Percentiles rank a stretch among this genome's conserved stretches.
These are phyloP conservation scores for Salpingus planirostris DNA, from an alignment of 2,888 invertebrate genomes.

Conservation along the genomic window DNA sequence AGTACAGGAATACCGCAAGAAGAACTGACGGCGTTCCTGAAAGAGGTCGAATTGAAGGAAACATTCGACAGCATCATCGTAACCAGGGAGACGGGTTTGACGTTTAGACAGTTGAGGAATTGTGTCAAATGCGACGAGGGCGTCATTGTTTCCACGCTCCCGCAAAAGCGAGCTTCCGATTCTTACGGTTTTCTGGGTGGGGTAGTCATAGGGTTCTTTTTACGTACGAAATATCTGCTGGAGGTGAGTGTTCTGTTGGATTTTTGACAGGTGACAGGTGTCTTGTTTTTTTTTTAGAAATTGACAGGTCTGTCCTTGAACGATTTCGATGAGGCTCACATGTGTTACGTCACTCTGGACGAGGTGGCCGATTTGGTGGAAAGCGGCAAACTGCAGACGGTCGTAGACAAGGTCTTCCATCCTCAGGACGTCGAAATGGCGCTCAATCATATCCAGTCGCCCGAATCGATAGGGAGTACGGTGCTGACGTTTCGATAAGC, in stretches of 20 bases:
- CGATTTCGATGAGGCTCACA: slow-evolving; percentile 35
- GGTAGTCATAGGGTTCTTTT: slow-evolving; percentile 42
- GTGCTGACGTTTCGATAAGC: slow-evolving; percentile 38
- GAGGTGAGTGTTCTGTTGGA: slow-evolving; percentile 32
- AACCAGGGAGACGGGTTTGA: slow-evolving; percentile 27
- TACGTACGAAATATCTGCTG: slow-evolving; percentile 38
- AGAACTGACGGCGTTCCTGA: slow-evolving; percentile 12
- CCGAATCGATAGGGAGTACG: slow-evolving; percentile 37
- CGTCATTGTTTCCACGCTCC: slow-evolving; percentile 42
- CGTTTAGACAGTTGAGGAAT: slow-evolving; percentile 20
- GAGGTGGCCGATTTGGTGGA: slow-evolving; percentile 43
- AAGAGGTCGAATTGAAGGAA: slow-evolving; percentile 32
- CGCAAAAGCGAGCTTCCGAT: slow-evolving; percentile 45
- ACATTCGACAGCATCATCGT: slow-evolving; percentile 34
- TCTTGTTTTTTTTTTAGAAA: slow-evolving; percentile 1
- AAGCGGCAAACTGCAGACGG: slow-evolving; percentile 47
- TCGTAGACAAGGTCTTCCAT: slow-evolving; percentile 47
- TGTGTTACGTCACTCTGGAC: slow-evolving; percentile 35
- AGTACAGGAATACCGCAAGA: slow-evolving; percentile 7
- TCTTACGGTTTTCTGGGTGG: slow-evolving; percentile 44
- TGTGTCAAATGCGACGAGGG: slow-evolving; percentile 26
- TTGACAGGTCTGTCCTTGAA: slow-evolving; percentile 7
- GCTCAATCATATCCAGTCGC: slow-evolving; percentile 34
- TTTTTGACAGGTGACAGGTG: neutral
- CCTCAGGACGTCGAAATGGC: slow-evolving; percentile 38